phyloP scores from a whole-genome alignment of 2,797 vertebrate genomes.

The Pipistrellus pipistrellus region DNA sequence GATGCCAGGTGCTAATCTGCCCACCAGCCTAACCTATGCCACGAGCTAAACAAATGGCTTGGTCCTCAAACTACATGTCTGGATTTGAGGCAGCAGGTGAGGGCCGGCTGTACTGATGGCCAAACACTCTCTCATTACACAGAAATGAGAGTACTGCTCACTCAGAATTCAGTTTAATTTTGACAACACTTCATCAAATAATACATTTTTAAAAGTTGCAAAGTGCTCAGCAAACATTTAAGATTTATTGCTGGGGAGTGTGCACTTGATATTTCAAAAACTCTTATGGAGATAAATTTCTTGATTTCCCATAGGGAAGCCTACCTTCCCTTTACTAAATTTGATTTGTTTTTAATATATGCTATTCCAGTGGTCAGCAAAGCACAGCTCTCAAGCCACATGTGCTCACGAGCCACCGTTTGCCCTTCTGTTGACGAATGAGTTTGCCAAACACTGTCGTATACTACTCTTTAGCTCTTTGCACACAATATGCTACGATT shows the following conservation, averaged over 20 bases:
- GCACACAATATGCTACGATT: too few relatives aligned
- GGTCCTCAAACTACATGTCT: neutral
- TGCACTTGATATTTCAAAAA: conserved; percentile 13
- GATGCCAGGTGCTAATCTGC: neutral
- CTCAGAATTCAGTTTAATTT: conserved; percentile 1
- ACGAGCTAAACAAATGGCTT: neutral
- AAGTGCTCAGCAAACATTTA: neutral
- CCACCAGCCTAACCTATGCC: neutral
- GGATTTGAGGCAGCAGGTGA: neutral
- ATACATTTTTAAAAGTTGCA: neutral
- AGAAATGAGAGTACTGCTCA: neutral
- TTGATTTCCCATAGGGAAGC: neutral
- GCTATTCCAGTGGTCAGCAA: neutral
- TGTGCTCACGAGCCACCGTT: too few relatives aligned
- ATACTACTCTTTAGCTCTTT: too few relatives aligned
- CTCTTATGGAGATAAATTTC: neutral
- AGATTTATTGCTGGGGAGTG: neutral
- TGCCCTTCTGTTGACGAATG: too few relatives aligned
- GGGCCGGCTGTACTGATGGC: neutral
- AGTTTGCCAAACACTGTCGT: too few relatives aligned
- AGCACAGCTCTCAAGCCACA: too few relatives aligned
- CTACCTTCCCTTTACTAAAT: neutral
- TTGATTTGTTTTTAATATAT: neutral
- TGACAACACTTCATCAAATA: neutral
- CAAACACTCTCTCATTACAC: neutral